Evolutionary conservation across 2,113 vertebrate species (phyloP), one percentile per base, ranked within the genome.

Genomic region (Xenotilapia leptura): DNA sequence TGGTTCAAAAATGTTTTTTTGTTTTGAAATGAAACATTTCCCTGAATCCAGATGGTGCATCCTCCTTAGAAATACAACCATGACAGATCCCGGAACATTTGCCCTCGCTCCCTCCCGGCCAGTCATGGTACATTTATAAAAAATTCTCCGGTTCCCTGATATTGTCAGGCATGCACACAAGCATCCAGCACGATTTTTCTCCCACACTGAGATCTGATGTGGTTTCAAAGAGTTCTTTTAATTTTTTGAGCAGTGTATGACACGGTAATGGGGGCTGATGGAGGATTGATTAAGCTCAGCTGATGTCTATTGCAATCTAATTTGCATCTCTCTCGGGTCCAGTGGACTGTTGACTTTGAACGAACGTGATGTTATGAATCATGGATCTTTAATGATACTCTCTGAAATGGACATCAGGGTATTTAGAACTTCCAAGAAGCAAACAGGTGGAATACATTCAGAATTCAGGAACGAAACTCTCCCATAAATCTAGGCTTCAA

Each of bases 21-120:
- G 42, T 82, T 91, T 73, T 77, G 12, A 91, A 92, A 88, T 45
- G 14, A 92, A 87, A 90, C 79, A 80, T 70, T 86, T 85, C 65
- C 56, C n/a, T 7, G 6, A 70, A 86, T 83, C 55, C 33, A 47
- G 70, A 55, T 13, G 6, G 7, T 11, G 23, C 36, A 60, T 84
- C 86, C 60, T 58, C 49, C 77, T 60, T 80, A 79, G 80, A 89
- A 40, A 23, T n/a, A 51, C 56, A 55, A 90, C 75, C 38, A 86
- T 23, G 80, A 84, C 80, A 56, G 10, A 55, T 82, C 49, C 26
- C 7, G 9, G 36, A 53, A 23, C 47, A 26, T 9, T 51, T 73
- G 42, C 11, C 10, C 19, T 60, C 9, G 9, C 70, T 62, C 26
- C 42, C 17, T 38, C 53, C 6, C 2, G 60, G 47, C 51, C 9